These are phyloP conservation scores for Lepisosteus oculatus DNA, from an alignment of 2,113 vertebrate species.

Conservation along the genomic window DNA sequence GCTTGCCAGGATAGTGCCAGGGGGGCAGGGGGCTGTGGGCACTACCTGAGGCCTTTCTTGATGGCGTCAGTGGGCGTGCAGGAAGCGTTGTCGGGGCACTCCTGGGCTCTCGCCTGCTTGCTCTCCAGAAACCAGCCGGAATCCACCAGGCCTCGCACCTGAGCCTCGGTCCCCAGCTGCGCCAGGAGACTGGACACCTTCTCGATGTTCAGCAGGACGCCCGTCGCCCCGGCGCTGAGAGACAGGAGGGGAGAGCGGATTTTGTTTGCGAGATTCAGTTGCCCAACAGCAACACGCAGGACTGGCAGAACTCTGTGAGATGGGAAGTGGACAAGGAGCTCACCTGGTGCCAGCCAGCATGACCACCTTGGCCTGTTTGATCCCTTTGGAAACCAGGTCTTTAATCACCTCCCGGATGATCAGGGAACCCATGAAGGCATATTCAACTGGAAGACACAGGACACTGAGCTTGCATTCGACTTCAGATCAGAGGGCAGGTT, in stretches of 20 bases:
- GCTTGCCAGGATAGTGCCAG: too few relatives aligned
- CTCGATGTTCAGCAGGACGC: constrained; percentile 76
- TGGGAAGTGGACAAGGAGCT: constrained; percentile 26
- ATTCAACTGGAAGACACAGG: constrained; percentile 51
- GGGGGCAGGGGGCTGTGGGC: not conserved
- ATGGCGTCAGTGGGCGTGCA: constrained; percentile 71
- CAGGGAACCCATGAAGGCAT: constrained; percentile 73
- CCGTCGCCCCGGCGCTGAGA: constrained; percentile 72
- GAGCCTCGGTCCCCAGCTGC: constrained; percentile 66
- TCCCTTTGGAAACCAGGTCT: constrained; percentile 71
- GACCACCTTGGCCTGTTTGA: constrained; percentile 73
- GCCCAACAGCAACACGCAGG: not conserved
- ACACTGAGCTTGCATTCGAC: not conserved
- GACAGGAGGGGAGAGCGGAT: constrained; percentile 2
- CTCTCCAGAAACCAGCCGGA: constrained; percentile 78
- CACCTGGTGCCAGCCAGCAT: constrained; percentile 76
- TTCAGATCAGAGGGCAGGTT: too few relatives aligned
- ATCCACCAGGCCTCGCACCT: constrained; percentile 75
- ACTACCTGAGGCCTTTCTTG: constrained; percentile 70
- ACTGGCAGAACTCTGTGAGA: not conserved
- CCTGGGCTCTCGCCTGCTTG: constrained; percentile 60
- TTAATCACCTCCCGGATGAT: constrained; percentile 78
- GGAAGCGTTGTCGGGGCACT: constrained; percentile 65
- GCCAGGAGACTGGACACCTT: constrained; percentile 66
- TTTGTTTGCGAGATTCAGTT: too few relatives aligned